Evolutionary conservation across 1,140 invertebrate genomes (phyloP), one percentile per base, ranked within the genome.

Genomic region (Atta cephalotes): DNA sequence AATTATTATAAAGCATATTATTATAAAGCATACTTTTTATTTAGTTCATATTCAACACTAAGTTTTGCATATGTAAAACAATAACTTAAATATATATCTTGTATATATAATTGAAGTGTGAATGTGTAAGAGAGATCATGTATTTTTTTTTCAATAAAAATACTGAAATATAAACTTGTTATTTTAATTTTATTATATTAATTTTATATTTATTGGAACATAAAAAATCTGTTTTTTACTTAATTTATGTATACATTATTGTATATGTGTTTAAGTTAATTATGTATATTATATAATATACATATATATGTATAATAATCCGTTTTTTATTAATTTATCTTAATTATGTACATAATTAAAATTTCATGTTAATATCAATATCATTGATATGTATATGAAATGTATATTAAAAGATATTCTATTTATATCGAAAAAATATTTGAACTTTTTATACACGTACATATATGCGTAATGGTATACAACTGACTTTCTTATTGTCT

Each of bases 41-140:
- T 45, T 45, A 45, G 9, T 45, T 10, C 10, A 45, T 45, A 45
- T 45, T 45, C 2, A 7, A 45, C 39, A 45, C 10, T 45, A 45
- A 45, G 10, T 45, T 45, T 45, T 45, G 39, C 9, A 39, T 39
- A 39, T 39, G 35, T 39, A 39, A 45, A 45, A 45, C 9, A 45
- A 7, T 45, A 45, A 45, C 6, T 39, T 10, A 45, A 45, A 39
- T 39, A 39, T 45, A 39, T 39, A 39, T 45, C 10, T 45, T 12
- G 39, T 45, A 45, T 10, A 45, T 84, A 79, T 89, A 76, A 18
- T 56, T 79, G 25, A 79, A 53, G 31, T 0, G 16, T 76, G 77
- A 31, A 51, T 84, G 70, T 76, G 65, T 18, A 39, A 39, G 56
- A 74, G 56, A 68, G 35, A 51, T 58, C n/a, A 21, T 18, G 14